A percentile compares a stretch with the other conserved stretches of the same genome.
Evolutionary conservation across 2,113 vertebrate species (phyloP).

Genomic region (Carassius gibelio): DNA sequence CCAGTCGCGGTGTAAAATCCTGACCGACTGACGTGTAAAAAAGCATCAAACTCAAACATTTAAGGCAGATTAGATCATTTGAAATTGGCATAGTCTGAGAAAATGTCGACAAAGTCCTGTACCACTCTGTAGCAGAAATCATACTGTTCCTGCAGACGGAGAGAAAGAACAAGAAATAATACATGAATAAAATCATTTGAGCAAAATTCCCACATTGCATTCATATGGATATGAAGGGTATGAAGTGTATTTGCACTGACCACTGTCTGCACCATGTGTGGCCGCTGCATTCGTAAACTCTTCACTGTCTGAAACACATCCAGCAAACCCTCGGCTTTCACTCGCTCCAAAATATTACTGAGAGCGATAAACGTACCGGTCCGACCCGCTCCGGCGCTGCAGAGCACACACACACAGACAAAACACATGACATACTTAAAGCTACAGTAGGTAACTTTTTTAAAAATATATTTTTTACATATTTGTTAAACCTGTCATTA

Average conservation of each 20-base stretch:
- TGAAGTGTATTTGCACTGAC: slow-evolving; percentile 70
- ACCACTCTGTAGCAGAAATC: slow-evolving; percentile 94
- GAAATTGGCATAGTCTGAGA: slow-evolving; percentile 99
- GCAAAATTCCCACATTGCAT: background rate
- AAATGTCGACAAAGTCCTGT: slow-evolving; percentile 85
- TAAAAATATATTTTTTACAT: too few species aligned
- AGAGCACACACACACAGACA: slow-evolving; percentile 22
- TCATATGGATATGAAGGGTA: background rate
- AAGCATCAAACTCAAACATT: slow-evolving; percentile 80
- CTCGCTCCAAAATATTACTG: slow-evolving; percentile 96
- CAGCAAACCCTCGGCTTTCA: slow-evolving; percentile 89
- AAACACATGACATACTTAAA: slow-evolving; percentile 5
- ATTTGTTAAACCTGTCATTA: too few species aligned
- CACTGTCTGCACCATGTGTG: slow-evolving; percentile 99
- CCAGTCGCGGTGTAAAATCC: slow-evolving; percentile 72
- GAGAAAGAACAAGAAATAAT: slow-evolving; percentile 50
- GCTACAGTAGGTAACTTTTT: too few species aligned
- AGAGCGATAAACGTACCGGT: slow-evolving; percentile 98
- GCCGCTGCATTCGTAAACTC: slow-evolving; percentile 96
- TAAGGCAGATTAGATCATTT: slow-evolving; percentile 94
- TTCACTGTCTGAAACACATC: slow-evolving; percentile 89
- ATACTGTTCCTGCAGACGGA: slow-evolving; percentile 88
- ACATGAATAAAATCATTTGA: background rate
- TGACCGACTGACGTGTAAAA: slow-evolving; percentile 70
- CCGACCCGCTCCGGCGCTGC: slow-evolving; percentile 93